Evolutionary conservation across 2,888 invertebrate genomes (phyloP), one percentile per base, ranked within the genome.

Genomic region (Cephus runcator): DNA sequence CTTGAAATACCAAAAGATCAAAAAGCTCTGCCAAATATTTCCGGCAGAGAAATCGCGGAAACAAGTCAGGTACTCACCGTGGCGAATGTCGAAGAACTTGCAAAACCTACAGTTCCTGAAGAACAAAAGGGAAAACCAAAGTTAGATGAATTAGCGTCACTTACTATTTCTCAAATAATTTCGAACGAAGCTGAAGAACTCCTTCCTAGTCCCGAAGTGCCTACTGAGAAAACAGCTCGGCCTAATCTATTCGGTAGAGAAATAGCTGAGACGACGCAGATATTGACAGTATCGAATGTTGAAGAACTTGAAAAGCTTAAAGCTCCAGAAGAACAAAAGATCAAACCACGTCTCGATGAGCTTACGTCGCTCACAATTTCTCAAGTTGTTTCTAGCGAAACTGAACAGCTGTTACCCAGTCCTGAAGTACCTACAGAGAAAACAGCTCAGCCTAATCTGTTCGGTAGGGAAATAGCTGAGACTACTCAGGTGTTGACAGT

Each of bases 261-360:
- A 81, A 88, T 92, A 31, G 92, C 92, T n/a, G 83, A 92, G 81
- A 91, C 87, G n/a, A 87, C 84, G n/a, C 91, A 92, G 84, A 82
- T 90, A 15, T 77, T 88, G 69, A 85, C 90, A 11, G 82, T 88
- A 79, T 77, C 84, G 12, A 88, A 82, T 73, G 83, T 88, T 23
- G 87, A 84, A 74, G 86, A 88, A 11, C 79, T 90, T 2, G 34
- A 80, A 1, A 83, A 86, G 74, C 73, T 73, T 0, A 78, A 80
- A 36, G 80, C 80, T 15, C 88, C 88, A 0, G 82, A 85, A 23
- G 75, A 79, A 75, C 86, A 88, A 31, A 85, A 80, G 77, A 87
- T 88, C 34, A 86, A 83, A 73, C 83, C 86, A 3, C 81, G 83
- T 77, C 33, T 91, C 30, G 85, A 89, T 12, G 87, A 87, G 76